Evolutionary conservation across 2,888 invertebrate species (phyloP).

Genomic region (Ptilodon capucinus): DNA sequence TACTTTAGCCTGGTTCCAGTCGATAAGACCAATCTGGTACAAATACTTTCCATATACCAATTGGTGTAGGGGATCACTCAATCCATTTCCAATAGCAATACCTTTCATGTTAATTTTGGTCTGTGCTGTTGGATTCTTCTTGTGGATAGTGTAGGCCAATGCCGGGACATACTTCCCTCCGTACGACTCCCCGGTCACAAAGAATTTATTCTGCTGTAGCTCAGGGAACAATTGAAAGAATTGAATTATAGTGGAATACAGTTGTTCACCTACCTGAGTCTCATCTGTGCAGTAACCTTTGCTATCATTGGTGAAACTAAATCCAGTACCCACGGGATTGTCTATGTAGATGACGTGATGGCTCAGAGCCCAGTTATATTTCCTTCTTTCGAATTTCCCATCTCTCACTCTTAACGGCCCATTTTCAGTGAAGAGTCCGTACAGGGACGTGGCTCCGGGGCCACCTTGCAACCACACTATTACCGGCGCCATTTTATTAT

Average conservation of each 20-base stretch:
- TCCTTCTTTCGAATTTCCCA: conserved; percentile 79
- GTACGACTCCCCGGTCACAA: conserved; percentile 94
- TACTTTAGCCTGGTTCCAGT: conserved; percentile 82
- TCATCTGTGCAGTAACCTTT: conserved; percentile 91
- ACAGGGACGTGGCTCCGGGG: conserved; percentile 90
- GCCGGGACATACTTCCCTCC: conserved; percentile 92
- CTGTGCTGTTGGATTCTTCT: conserved; percentile 82
- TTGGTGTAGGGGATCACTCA: conserved; percentile 90
- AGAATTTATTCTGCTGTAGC: conserved; percentile 89
- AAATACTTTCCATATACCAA: conserved; percentile 90
- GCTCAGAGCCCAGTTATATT: conserved; percentile 90
- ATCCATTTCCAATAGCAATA: conserved; percentile 90
- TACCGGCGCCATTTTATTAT: conserved; percentile 84
- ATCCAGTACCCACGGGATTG: conserved; percentile 96
- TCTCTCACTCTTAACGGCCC: conserved; percentile 84
- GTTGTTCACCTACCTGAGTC: conserved; percentile 89
- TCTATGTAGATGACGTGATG: conserved; percentile 94
- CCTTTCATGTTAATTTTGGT: conserved; percentile 89
- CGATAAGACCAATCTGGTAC: conserved; percentile 89
- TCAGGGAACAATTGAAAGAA: conserved; percentile 93
- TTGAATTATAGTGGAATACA: conserved; percentile 89
- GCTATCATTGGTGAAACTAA: conserved; percentile 91
- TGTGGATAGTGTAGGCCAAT: conserved; percentile 87
- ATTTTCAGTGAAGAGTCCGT: conserved; percentile 92
- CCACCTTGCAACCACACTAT: conserved; percentile 94